Evolutionary conservation across 2,888 invertebrate species (phyloP).

Genomic region (Stictocephala bisonia): DNA sequence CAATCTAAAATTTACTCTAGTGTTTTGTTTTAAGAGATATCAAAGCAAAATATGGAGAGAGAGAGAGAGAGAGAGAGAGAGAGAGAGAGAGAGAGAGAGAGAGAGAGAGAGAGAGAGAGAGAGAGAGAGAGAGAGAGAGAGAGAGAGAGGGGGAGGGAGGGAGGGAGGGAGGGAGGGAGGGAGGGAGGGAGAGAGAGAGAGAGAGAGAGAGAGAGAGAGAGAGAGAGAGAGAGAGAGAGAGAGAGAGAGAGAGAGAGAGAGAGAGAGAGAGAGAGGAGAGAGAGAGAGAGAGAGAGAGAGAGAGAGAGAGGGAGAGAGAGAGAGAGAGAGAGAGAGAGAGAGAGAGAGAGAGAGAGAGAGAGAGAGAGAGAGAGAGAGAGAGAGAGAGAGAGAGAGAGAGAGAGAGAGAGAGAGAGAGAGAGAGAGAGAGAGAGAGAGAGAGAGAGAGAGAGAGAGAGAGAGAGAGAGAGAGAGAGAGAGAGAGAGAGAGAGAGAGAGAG

Average conservation of each 20-base stretch:
- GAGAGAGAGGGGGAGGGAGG: slow-evolving; percentile 1
- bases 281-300: slow-evolving; percentile 27
- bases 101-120: too few species aligned
- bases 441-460: not conserved
- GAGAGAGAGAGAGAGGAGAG: slow-evolving; percentile 45
- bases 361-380: slow-evolving; percentile 47
- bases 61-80: too few species aligned
- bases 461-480: slow-evolving; percentile 43
- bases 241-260: slow-evolving; percentile 31
- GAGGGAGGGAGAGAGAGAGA: slow-evolving; percentile 48
- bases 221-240: not conserved
- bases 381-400: slow-evolving; percentile 57
- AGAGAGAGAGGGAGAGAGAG: slow-evolving; percentile 42
- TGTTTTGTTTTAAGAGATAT: too few species aligned
- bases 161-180: slow-evolving; percentile 46
- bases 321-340: not conserved
- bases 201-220: not conserved
- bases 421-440: slow-evolving; percentile 7
- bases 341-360: slow-evolving; percentile 45
- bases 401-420: slow-evolving; percentile 29
- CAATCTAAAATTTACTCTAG: too few species aligned
- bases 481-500: slow-evolving; percentile 44
- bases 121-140: too few species aligned
- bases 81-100: too few species aligned
- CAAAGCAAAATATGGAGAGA: not conserved